Evolutionary conservation across 2,113 vertebrate genomes (phyloP), one percentile per base, ranked within the genome.

Genomic region (Poeciliopsis occidentalis): DNA sequence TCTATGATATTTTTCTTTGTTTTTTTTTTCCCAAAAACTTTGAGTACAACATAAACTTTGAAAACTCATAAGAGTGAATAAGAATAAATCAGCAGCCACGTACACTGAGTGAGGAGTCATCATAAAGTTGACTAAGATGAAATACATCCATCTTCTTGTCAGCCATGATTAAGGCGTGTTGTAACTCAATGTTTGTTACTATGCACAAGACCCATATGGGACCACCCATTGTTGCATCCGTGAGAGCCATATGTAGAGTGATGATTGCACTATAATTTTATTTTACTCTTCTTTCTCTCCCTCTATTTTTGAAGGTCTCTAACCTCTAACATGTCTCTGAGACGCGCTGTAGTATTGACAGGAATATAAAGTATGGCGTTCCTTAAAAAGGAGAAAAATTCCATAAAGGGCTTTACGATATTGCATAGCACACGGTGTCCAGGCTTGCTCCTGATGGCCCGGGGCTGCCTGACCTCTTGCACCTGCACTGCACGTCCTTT

Each of bases 401-500:
- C 64, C 60, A 24, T 67, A 8, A 65, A 41, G 62, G 15, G 26
- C 26, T 60, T 64, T 64, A 41, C 85, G 78, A 79, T 74, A 60
- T 81, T 90, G 41, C 77, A 47, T 86, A 57, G 83, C 75, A 47
- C 84, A 89, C 88, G 85, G 87, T 82, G 68, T 72, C 82, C 89
- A 81, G 85, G 88, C 89, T 91, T 86, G 87, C 85, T 89, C 87
- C 89, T 77, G 87, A 67, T 71, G 31, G 87, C 89, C 90, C 73
- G 73, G 71, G 64, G 93, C 80, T 77, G 88, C 83, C 78, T 91
- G 92, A 93, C 91, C 91, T 93, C 88, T 88, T 80, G 73, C 72
- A 80, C 88, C 87, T 29, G 29, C 73, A 60, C 85, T 67, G 81
- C 75, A 76, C 71, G 78, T 89, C 86, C 85, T 89, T 90, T 88